Evolutionary conservation across 2,797 vertebrate species (phyloP).

Genomic region (Hybognathus amarus): DNA sequence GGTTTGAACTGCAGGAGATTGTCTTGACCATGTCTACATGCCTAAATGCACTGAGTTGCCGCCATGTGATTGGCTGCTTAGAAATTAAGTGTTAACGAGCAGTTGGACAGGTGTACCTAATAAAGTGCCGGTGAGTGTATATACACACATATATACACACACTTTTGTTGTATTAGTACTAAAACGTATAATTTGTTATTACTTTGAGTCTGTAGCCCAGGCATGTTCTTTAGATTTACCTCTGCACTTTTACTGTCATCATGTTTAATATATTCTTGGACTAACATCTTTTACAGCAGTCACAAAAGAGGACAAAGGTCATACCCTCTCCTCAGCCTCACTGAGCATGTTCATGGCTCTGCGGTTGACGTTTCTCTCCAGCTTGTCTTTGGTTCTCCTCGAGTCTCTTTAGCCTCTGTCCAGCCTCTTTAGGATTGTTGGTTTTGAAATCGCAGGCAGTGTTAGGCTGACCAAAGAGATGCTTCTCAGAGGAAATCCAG

Average conservation of each 20-base stretch:
- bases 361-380: slow-evolving; percentile 88
- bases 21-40: too few species aligned
- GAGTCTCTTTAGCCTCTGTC: slow-evolving; percentile 87
- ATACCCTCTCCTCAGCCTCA: slow-evolving; percentile 91
- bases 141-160: too few species aligned
- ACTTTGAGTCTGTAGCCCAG: background rate
- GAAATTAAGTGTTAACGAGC: too few species aligned
- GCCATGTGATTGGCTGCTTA: too few species aligned
- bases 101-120: too few species aligned
- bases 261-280: background rate
- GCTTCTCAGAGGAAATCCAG: slow-evolving; percentile 90
- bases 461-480: slow-evolving; percentile 89
- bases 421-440: slow-evolving; percentile 84
- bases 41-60: too few species aligned
- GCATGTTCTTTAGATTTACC: background rate
- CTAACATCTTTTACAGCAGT: background rate
- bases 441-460: slow-evolving; percentile 91
- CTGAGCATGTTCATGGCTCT: slow-evolving; percentile 90
- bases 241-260: background rate
- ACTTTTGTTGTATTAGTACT: background rate
- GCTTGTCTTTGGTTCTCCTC: slow-evolving; percentile 83
- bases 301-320: slow-evolving; percentile 25
- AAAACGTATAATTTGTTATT: background rate
- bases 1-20: too few species aligned
- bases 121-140: too few species aligned